phyloP scores from a whole-genome alignment of 2,888 invertebrate species.

The Phortica magna region DNA sequence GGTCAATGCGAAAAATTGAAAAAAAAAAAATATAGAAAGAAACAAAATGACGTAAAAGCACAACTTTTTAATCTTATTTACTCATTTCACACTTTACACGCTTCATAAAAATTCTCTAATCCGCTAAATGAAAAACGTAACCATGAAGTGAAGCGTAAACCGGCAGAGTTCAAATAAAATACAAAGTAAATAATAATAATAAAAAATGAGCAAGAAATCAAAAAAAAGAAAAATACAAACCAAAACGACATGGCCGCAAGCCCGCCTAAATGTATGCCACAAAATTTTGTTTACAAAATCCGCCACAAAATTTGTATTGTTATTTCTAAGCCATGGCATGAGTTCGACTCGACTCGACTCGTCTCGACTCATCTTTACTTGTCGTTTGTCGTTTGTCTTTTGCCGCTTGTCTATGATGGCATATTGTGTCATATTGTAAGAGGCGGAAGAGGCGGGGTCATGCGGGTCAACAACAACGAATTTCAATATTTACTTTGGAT shows the following conservation, averaged over 20 bases:
- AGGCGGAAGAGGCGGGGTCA: constrained; percentile 40
- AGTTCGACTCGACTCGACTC: not conserved
- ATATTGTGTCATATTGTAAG: constrained; percentile 14
- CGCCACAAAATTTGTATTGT: constrained; percentile 59
- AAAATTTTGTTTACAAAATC: constrained; percentile 72
- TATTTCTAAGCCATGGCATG: not conserved
- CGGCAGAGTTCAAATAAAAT: constrained; percentile 48
- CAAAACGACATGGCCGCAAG: constrained; percentile 27
- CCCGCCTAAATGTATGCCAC: constrained; percentile 64
- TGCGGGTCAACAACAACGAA: constrained; percentile 65
- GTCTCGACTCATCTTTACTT: constrained; percentile 22
- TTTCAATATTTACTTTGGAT: constrained; percentile 68
- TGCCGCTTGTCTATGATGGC: not conserved
- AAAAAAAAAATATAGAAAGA: not conserved
- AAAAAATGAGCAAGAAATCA: constrained; percentile 28
- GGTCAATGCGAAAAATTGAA: not conserved
- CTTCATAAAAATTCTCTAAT: constrained; percentile 64
- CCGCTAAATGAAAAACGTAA: constrained; percentile 55
- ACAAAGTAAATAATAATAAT: constrained; percentile 21
- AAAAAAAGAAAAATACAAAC: constrained; percentile 21
- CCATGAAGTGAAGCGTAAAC: constrained; percentile 40
- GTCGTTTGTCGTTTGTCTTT: not conserved
- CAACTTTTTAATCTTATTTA: constrained; percentile 66
- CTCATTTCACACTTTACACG: constrained; percentile 63
- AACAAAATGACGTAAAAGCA: constrained; percentile 3